Evolutionary conservation across 37 sponge, comb jelly and placozoan species (phyloP).

Genomic region (Eunapius fragilis): DNA sequence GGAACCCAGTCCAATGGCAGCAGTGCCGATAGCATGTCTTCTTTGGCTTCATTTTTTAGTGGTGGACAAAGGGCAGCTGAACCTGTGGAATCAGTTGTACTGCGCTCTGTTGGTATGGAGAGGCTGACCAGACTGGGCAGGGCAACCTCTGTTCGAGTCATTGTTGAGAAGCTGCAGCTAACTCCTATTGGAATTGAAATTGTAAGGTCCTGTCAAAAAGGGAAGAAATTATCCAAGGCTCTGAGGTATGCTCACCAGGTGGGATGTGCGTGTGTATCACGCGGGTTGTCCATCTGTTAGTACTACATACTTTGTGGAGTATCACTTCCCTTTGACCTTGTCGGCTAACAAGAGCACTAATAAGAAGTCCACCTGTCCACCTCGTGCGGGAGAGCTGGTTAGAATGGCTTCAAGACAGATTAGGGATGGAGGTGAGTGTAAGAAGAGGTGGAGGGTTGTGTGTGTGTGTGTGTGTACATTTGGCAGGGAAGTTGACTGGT

Average conservation of each 20-base stretch:
- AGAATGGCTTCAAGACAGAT: conserved; percentile 69
- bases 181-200: conserved; percentile 9
- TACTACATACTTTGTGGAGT: conserved; percentile 73
- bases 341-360: neutral
- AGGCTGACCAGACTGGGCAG: conserved; percentile 59
- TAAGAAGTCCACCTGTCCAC: neutral
- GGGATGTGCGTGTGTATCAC: neutral
- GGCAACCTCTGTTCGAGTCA: conserved; percentile 46
- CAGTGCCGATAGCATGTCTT: neutral
- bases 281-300: conserved; percentile 8
- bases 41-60: conserved; percentile 23
- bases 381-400: neutral
- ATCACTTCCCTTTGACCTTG: conserved; percentile 53
- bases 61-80: neutral
- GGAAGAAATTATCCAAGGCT: neutral
- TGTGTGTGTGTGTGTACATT: neutral
- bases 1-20: neutral
- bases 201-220: neutral
- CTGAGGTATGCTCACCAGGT: conserved; percentile 7
- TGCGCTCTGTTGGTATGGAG: conserved; percentile 47
- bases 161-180: conserved; percentile 30
- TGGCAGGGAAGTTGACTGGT: neutral
- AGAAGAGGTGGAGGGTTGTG: neutral
- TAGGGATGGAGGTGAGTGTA: conserved; percentile 39
- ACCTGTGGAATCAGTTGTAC: conserved; percentile 10